Percentiles rank a stretch among this genome's conserved stretches.
Conservation (phyloP, 2,888 invertebrate genomes). For the Thereva unica region DNA sequence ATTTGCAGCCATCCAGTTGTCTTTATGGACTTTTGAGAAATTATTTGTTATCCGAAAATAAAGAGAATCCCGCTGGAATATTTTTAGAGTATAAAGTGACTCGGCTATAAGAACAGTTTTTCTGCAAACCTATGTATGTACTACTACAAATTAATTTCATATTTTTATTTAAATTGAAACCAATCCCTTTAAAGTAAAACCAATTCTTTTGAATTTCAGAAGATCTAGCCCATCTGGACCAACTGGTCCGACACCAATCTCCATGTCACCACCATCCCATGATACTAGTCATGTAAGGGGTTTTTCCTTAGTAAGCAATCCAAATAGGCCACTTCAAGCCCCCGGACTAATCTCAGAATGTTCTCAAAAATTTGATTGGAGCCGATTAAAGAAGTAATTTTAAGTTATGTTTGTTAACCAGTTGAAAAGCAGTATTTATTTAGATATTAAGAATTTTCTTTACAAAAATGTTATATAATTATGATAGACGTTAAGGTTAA, state of each 20-base stretch:
- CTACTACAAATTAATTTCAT: neutral
- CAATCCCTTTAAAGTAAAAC: neutral
- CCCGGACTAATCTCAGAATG: conserved; percentile 44
- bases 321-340: conserved; percentile 42
- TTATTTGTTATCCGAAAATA: no score
- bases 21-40: no score
- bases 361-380: conserved; percentile 39
- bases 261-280: conserved; percentile 46
- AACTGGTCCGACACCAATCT: conserved; percentile 21
- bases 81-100: no score
- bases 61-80: no score
- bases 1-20: no score
- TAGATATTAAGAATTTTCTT: no score
- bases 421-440: no score
- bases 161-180: no score
- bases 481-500: no score
- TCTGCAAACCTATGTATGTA: no score
- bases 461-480: no score
- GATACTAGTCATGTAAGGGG: conserved; percentile 41
- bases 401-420: neutral
- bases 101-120: no score
- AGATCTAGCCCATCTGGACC: neutral
- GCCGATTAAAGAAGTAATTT: conserved; percentile 25
- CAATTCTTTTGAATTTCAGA: conserved; percentile 1
- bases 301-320: conserved; percentile 37